Base-by-base conservation (phyloP, 2,113 vertebrate genomes). In the Spea multiplicata region DNA sequence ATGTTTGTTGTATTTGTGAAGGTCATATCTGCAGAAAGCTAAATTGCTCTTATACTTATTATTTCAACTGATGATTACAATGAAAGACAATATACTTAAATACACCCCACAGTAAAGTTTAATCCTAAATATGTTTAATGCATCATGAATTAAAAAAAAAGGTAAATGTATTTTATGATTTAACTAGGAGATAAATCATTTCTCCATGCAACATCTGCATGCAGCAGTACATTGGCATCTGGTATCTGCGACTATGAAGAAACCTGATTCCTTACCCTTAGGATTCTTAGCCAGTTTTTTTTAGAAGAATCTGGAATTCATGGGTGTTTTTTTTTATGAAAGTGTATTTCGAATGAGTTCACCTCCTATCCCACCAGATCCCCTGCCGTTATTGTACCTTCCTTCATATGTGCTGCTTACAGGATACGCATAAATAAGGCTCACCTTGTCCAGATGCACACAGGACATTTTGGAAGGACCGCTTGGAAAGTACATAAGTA, bases 121-220 rank as follows among this genome's bases (percentile, higher is more conserved):
- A 52, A 52, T 52, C 2, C 50, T 52, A 52, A 52, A 52, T 30
- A 30, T 30, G 50, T 52, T 52, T 52, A 52, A 4, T 59, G 9
- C 1, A 59, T 10, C 55, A 30, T 30, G 30, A 59, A 59, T 7
- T 8, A 59, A 9, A 59, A 59, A 59, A 59, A 12, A 9, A 59
- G 55, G 12, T 3, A 52, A 10, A 6, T 52, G 55, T 12, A 10
- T 9, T 59, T 59, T 59, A 59, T 59, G 55, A 59, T 59, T 4
- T 59, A 10, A 68, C 5, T 9, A 8, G 3, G 44, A 4, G n/a
- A 61, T 70, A 46, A 55, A 76, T 12, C n/a, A 30, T 30, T 70
- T 66, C n/a, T 62, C 50, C 59, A 47, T 70, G 14, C 45, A 64
- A 84, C 87, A 88, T 87, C 85, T 88, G 88, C 83, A 89, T 86